These are phyloP conservation scores for Setipinna tenuifilis DNA, from an alignment of 2,797 vertebrate species.

Conservation along the genomic window DNA sequence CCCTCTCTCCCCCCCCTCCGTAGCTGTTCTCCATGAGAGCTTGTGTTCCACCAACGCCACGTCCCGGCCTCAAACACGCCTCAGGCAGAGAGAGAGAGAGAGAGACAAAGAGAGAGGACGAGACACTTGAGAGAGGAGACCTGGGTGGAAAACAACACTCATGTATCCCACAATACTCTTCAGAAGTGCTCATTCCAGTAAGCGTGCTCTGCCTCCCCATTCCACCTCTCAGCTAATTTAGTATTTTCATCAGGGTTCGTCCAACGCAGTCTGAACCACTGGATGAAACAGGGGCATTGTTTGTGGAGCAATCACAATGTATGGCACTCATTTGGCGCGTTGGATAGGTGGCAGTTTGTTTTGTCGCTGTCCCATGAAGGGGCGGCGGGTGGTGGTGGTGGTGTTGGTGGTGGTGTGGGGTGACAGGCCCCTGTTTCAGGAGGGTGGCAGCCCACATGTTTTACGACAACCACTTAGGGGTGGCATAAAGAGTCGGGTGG, in stretches of 20 bases:
- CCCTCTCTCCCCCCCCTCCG: not conserved
- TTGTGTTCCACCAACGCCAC: not conserved
- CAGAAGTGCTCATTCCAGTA: not conserved
- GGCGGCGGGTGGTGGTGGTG: not conserved
- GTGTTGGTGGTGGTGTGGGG: not conserved
- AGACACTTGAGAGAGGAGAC: conserved; percentile 22
- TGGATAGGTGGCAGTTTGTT: conserved; percentile 20
- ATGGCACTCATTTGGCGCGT: not conserved
- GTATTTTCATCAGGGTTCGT: not conserved
- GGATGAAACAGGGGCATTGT: not conserved
- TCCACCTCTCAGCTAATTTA: conserved; percentile 12
- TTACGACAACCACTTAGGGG: conserved; percentile 19
- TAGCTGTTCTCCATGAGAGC: conserved; percentile 12
- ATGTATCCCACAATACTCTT: not conserved
- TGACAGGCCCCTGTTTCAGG: not conserved
- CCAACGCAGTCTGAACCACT: not conserved
- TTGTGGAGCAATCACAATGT: not conserved
- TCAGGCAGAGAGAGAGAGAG: not conserved
- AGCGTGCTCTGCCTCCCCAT: not conserved
- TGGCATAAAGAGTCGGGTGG: conserved; percentile 12
- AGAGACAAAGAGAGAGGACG: not conserved
- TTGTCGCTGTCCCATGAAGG: not conserved
- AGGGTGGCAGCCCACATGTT: not conserved
- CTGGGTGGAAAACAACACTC: conserved; percentile 10
- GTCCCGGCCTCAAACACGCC: not conserved